A percentile compares a stretch with the other conserved stretches of the same genome.
phyloP scores from a whole-genome alignment of 2,888 invertebrate genomes.

The Tenthredo amoena region DNA sequence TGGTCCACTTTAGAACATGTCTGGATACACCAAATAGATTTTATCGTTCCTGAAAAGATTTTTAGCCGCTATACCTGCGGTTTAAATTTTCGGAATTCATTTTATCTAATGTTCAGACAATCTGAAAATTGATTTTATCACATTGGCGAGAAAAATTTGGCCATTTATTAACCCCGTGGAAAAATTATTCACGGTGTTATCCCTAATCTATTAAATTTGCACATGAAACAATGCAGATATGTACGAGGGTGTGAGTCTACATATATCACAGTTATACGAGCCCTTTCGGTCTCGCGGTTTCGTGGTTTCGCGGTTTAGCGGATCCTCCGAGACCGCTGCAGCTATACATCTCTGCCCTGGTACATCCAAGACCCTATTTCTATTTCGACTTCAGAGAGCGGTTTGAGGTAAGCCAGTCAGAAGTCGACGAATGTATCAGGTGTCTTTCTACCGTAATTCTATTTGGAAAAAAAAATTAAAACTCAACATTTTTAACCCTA shows the following conservation, averaged over 20 bases:
- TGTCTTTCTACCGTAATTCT: background rate
- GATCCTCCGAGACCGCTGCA: slow-evolving; percentile 15
- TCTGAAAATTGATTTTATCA: background rate
- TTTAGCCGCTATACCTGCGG: background rate
- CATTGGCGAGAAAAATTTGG: background rate
- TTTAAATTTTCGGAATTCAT: background rate
- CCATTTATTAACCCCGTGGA: background rate
- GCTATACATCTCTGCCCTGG: background rate
- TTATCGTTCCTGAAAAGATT: too few species aligned
- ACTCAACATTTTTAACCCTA: background rate
- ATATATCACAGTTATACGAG: background rate
- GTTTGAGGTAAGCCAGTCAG: background rate
- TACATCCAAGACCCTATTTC: slow-evolving; percentile 12
- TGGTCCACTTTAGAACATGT: background rate
- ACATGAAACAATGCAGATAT: background rate
- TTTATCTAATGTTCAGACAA: background rate
- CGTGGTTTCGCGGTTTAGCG: slow-evolving; percentile 30
- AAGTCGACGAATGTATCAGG: slow-evolving; percentile 20
- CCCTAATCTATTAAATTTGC: background rate
- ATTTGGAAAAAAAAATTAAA: background rate
- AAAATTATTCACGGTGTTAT: background rate
- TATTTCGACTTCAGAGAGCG: slow-evolving; percentile 5
- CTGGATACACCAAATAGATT: background rate
- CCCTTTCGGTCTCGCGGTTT: slow-evolving; percentile 15
- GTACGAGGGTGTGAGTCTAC: background rate